These are phyloP conservation scores for Schrankia costaestrigalis DNA, from an alignment of 2,888 invertebrate genomes.

Conservation along the genomic window DNA sequence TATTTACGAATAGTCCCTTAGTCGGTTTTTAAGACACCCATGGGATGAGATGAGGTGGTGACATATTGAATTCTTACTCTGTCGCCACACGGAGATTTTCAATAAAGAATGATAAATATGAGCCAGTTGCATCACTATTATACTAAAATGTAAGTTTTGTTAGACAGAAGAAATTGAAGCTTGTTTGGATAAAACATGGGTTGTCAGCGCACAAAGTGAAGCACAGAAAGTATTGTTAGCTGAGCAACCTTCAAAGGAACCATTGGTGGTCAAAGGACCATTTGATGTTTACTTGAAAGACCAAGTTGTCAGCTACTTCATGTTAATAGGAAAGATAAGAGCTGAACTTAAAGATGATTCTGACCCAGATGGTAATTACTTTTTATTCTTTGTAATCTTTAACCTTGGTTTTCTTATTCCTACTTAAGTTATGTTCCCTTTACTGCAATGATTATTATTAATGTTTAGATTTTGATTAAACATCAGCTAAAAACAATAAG, in stretches of 20 bases:
- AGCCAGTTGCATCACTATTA: not conserved
- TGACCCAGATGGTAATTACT: slow-evolving; percentile 83
- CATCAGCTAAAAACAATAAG: too few relatives aligned
- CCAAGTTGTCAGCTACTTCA: slow-evolving; percentile 90
- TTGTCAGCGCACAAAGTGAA: slow-evolving; percentile 92
- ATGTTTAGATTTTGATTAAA: too few relatives aligned
- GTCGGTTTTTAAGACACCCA: too few relatives aligned
- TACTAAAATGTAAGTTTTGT: slow-evolving; percentile 35
- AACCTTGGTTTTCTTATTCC: too few relatives aligned
- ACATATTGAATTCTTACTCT: too few relatives aligned
- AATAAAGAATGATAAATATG: not conserved
- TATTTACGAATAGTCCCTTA: too few relatives aligned
- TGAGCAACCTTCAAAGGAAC: slow-evolving; percentile 79
- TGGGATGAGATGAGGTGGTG: too few relatives aligned
- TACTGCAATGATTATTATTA: too few relatives aligned
- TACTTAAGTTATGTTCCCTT: too few relatives aligned
- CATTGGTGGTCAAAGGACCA: slow-evolving; percentile 92
- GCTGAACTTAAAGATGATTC: slow-evolving; percentile 62
- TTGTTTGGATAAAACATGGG: slow-evolving; percentile 93
- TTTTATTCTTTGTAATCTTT: not conserved
- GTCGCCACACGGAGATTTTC: too few relatives aligned
- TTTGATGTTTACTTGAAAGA: slow-evolving; percentile 89
- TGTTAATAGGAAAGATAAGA: slow-evolving; percentile 84
- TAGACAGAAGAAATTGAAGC: slow-evolving; percentile 86
- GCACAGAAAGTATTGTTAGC: slow-evolving; percentile 86